Evolutionary conservation across 2,113 vertebrate genomes (phyloP).

Genomic region (Triplophysa tibetana): DNA sequence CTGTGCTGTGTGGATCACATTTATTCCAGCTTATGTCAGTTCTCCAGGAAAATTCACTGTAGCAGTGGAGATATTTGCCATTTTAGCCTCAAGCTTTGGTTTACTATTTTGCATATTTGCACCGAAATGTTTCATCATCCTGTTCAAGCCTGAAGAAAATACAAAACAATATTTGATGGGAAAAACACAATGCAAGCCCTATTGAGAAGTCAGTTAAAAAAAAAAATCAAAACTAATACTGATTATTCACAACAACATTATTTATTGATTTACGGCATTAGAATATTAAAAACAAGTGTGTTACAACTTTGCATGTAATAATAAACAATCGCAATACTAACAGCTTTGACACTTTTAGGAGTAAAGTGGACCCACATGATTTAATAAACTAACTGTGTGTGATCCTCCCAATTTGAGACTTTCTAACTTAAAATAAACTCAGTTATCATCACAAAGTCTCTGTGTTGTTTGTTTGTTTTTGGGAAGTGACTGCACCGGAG

Average conservation of each 20-base stretch:
- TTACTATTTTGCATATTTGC: constrained; percentile 57
- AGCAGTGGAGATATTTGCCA: constrained; percentile 29
- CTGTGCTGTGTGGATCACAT: constrained; percentile 26
- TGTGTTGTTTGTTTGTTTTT: too few relatives aligned
- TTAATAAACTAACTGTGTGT: too few relatives aligned
- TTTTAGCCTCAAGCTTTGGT: constrained; percentile 22
- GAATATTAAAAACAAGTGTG: too few relatives aligned
- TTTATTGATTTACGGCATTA: too few relatives aligned
- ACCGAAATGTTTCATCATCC: constrained; percentile 68
- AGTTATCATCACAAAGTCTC: too few relatives aligned
- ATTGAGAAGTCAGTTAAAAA: neutral
- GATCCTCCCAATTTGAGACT: too few relatives aligned
- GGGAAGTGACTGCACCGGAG: too few relatives aligned
- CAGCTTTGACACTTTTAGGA: too few relatives aligned
- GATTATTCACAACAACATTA: neutral
- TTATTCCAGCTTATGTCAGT: constrained; percentile 30
- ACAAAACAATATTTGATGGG: constrained; percentile 67
- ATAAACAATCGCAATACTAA: too few relatives aligned
- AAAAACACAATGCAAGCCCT: constrained; percentile 34
- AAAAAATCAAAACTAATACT: neutral
- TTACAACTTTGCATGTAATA: too few relatives aligned
- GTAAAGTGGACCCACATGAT: too few relatives aligned
- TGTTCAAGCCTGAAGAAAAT: constrained; percentile 64
- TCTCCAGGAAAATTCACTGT: constrained; percentile 32
- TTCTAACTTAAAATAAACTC: too few relatives aligned